These are phyloP conservation scores for Aphidius ervi DNA, from an alignment of 1,140 invertebrate genomes.

Conservation along the genomic window DNA sequence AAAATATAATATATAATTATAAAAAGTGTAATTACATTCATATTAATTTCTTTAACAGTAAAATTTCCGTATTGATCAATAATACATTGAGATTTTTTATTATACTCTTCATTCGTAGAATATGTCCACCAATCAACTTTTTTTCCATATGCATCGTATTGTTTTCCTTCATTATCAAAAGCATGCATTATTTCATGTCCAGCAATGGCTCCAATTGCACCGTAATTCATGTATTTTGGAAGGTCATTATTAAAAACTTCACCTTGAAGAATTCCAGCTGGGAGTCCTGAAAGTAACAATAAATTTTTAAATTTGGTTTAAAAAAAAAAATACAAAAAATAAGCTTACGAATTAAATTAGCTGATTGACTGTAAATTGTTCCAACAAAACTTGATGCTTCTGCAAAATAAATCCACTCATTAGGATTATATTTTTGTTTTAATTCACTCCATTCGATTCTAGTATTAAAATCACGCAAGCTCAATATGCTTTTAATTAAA, in stretches of 20 bases:
- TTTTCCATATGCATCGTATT: slow-evolving; percentile 65
- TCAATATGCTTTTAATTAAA: no score
- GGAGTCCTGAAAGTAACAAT: slow-evolving; percentile 57
- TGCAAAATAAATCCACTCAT: no score
- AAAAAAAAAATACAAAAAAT: no score
- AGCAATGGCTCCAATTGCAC: slow-evolving; percentile 68
- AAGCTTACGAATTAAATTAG: no score
- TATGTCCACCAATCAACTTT: slow-evolving; percentile 64
- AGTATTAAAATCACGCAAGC: no score
- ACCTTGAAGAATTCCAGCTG: slow-evolving; percentile 73
- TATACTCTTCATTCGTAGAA: slow-evolving; percentile 57
- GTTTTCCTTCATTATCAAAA: slow-evolving; percentile 62
- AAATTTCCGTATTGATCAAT: slow-evolving; percentile 68
- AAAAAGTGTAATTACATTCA: slow-evolving; percentile 51
- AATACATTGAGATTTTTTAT: slow-evolving; percentile 62
- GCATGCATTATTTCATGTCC: slow-evolving; percentile 59
- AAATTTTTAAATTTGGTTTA: slow-evolving; percentile 4
- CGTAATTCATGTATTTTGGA: slow-evolving; percentile 73
- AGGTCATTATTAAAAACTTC: slow-evolving; percentile 66
- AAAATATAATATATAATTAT: neutral
- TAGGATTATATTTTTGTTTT: no score
- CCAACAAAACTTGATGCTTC: no score
- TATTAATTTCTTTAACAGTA: slow-evolving; percentile 54
- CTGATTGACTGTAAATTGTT: no score
- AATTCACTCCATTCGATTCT: no score